Evolutionary conservation across 2,797 vertebrate genomes (phyloP).

Genomic region (Anomalospiza imberbis): DNA sequence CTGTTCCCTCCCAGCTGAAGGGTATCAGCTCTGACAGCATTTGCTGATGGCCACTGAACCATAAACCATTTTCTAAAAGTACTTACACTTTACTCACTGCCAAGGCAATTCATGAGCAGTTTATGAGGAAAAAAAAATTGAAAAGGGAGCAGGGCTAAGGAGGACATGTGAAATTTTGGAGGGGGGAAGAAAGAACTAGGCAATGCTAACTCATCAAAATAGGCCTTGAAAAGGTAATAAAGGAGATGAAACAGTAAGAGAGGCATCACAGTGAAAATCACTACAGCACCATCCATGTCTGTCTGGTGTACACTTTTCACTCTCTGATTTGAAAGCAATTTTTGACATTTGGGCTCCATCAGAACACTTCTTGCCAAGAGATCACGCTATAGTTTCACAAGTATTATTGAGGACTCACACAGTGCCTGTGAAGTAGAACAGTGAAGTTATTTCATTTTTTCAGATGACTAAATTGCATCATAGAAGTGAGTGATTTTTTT

Average conservation of each 20-base stretch:
- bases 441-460: background rate
- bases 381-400: background rate
- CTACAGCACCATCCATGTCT: background rate
- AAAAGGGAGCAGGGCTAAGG: background rate
- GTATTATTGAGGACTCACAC: background rate
- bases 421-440: background rate
- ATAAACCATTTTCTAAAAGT: background rate
- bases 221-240: conserved; percentile 5
- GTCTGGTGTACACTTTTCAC: background rate
- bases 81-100: background rate
- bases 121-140: background rate
- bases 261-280: conserved; percentile 6
- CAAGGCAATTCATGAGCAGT: background rate
- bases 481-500: background rate
- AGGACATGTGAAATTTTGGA: background rate
- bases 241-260: conserved; percentile 21
- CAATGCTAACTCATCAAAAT: conserved; percentile 32
- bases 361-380: background rate
- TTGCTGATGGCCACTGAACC: conserved; percentile 26
- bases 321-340: background rate
- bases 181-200: background rate
- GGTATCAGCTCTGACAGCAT: conserved; percentile 20
- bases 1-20: background rate
- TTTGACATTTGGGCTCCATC: background rate
- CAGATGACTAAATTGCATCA: background rate